Evolutionary conservation across 2,888 invertebrate species (phyloP), one percentile per base, ranked within the genome.

Genomic region (Lepidocyrtinus sp.): DNA sequence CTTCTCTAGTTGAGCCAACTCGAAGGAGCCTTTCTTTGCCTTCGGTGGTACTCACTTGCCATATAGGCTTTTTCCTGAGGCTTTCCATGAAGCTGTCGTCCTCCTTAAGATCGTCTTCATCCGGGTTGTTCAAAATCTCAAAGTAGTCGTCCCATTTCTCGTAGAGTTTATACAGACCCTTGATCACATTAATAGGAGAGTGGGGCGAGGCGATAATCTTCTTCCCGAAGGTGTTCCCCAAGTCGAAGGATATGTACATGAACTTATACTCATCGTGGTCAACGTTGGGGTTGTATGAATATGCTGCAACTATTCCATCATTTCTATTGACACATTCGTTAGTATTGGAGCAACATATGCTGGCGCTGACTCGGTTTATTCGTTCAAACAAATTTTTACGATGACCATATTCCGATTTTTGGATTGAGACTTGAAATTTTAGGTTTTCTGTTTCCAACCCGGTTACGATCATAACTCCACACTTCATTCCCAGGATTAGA

Each of bases 161-260:
- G 46, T 83, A 83, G 3, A 75, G 5, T 9, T 71, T 64, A 62
- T 68, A 84, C 45, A 84, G 67, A 24, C 82, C 82, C 24, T 79
- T 75, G n/a, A 83, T 81, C 1, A 83, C 27, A 26, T 84, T 83
- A 1, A 82, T 26, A 0, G 68, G 63, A 0, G 83, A 69, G 17
- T 69, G 22, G 5, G n/a, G 2, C 1, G 69, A 24, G 2, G 83
- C 67, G 15, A 84, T 64, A 3, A 81, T 46, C 19, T 71, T 75
- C 17, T 63, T 70, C 45, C 79, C 79, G 36, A 84, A 84, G 1
- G 74, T 84, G 15, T 77, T 71, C 9, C 83, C 84, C 17, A 70
- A 46, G 63, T 84, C 75, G 22, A 55, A 74, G 0, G 84, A 84
- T 12, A 84, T 46, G 55, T 79, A 84, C 12, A 84, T 25, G 21